These are phyloP conservation scores for Brachirus orientalis DNA, from an alignment of 2,113 vertebrate species.

Conservation along the genomic window DNA sequence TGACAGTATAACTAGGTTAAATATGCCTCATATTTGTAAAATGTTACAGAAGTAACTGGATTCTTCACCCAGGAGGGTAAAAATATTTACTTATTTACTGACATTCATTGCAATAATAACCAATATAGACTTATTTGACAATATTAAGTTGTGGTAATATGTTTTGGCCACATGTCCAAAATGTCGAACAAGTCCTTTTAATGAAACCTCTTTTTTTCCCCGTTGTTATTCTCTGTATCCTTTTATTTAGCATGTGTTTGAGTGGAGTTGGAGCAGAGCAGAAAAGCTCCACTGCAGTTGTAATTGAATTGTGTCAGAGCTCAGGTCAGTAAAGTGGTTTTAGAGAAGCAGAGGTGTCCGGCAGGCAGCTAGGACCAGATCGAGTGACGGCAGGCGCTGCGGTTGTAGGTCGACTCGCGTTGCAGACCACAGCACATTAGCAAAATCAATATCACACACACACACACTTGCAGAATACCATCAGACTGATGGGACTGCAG, in stretches of 20 bases:
- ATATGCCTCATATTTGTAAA: too few species aligned
- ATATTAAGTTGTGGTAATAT: too few species aligned
- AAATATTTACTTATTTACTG: neutral
- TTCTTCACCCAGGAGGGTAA: too few species aligned
- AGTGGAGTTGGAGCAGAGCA: slow-evolving; percentile 32
- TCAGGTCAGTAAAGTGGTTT: slow-evolving; percentile 58
- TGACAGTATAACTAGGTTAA: too few species aligned
- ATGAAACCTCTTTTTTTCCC: neutral
- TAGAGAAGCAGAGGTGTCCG: slow-evolving; percentile 59
- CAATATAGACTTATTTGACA: too few species aligned
- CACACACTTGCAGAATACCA: slow-evolving; percentile 12
- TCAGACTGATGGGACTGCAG: slow-evolving; percentile 55
- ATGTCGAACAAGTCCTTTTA: slow-evolving; percentile 14
- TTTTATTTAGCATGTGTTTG: neutral
- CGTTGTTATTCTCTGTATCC: slow-evolving; percentile 1
- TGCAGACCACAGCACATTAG: slow-evolving; percentile 77
- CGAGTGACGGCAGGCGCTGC: slow-evolving; percentile 70
- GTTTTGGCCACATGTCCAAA: neutral
- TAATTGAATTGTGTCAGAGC: slow-evolving; percentile 50
- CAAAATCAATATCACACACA: slow-evolving; percentile 60
- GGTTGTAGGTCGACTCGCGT: slow-evolving; percentile 55
- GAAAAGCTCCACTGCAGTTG: neutral
- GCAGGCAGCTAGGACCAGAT: slow-evolving; percentile 58
- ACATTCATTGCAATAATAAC: neutral
- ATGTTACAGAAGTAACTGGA: too few species aligned